Percentiles rank a stretch among this genome's conserved stretches.
Evolutionary conservation across 2,113 vertebrate genomes (phyloP).

Genomic region (Herpetotheres cachinnans): DNA sequence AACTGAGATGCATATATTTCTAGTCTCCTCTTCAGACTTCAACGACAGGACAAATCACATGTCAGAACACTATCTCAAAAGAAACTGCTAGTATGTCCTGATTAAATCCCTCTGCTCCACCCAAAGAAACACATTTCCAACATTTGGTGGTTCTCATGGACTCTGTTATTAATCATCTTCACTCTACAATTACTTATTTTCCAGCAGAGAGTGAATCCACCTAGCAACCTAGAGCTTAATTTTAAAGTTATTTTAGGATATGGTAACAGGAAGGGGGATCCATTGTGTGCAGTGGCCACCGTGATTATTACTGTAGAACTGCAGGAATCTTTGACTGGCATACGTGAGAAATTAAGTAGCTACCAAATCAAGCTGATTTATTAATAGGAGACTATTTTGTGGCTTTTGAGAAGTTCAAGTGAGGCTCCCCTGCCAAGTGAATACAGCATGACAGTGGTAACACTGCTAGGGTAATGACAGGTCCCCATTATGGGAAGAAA

Average conservation of each 20-base stretch:
- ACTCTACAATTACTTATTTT: background rate
- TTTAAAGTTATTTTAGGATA: background rate
- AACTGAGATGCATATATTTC: background rate
- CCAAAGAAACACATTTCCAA: background rate
- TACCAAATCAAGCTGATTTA: background rate
- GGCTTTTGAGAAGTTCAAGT: background rate
- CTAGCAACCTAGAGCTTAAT: background rate
- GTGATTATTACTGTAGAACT: background rate
- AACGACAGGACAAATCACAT: background rate
- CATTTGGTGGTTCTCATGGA: background rate
- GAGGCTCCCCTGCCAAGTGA: background rate
- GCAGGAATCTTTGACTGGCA: background rate
- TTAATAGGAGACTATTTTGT: background rate
- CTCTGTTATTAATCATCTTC: background rate
- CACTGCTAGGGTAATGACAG: fast-evolving
- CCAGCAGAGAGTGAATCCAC: background rate
- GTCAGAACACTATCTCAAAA: background rate
- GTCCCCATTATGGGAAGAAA: fast-evolving
- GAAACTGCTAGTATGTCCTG: background rate
- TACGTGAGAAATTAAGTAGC: background rate
- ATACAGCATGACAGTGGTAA: background rate
- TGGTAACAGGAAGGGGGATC: background rate
- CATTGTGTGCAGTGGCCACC: background rate
- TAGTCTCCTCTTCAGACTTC: background rate
- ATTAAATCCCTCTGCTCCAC: background rate